phyloP scores from a whole-genome alignment of 2,797 vertebrate genomes.

The Mergus octosetaceus region DNA sequence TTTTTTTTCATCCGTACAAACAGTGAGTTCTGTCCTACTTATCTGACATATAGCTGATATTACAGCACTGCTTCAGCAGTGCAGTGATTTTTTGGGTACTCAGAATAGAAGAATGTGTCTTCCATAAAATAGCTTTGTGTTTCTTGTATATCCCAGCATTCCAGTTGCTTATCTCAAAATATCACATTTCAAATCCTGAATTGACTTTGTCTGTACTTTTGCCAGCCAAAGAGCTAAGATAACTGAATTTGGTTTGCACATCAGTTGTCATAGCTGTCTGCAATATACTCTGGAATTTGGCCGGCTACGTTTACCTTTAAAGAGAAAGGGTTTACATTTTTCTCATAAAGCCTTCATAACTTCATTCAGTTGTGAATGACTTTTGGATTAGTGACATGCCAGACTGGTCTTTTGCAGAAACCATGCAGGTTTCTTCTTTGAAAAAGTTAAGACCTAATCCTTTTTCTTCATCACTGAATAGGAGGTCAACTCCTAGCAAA shows the following conservation, averaged over 20 bases:
- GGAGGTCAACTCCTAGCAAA: neutral
- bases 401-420: neutral
- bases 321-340: constrained; percentile 15
- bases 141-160: constrained; percentile 1
- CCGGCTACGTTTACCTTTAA: neutral
- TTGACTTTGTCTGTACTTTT: constrained; percentile 22
- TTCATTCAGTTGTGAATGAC: constrained; percentile 14
- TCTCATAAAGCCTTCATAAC: neutral
- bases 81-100: neutral
- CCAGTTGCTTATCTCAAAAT: constrained; percentile 34
- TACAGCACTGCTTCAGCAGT: neutral
- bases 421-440: neutral
- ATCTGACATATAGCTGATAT: neutral
- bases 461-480: neutral
- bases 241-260: constrained; percentile 26
- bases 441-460: neutral
- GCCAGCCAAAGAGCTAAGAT: constrained; percentile 17
- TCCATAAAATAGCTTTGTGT: neutral
- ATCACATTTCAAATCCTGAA: constrained; percentile 41
- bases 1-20: neutral
- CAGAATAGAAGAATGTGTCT: neutral
- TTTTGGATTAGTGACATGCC: neutral
- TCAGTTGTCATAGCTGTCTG: neutral
- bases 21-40: neutral
- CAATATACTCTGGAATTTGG: neutral